These are phyloP conservation scores for Drosophila persimilis DNA, from an alignment of 1,140 invertebrate genomes.

Conservation along the genomic window DNA sequence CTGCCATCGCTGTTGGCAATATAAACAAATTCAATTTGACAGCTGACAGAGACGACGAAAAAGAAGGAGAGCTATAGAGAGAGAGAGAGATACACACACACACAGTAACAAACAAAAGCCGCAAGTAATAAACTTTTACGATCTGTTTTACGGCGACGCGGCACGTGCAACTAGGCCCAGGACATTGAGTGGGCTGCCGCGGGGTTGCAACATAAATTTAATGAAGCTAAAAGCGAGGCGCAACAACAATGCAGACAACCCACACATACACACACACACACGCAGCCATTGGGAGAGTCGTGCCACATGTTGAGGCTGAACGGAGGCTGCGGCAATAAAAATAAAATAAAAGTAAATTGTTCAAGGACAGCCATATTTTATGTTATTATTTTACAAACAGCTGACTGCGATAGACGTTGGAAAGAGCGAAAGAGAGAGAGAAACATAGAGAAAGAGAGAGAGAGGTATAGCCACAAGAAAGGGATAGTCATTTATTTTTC, in stretches of 20 bases:
- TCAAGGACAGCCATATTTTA: constrained; percentile 82
- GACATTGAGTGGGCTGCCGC: constrained; percentile 19
- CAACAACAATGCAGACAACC: constrained; percentile 66
- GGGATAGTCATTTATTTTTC: constrained; percentile 16
- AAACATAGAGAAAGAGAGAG: neutral
- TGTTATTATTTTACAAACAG: constrained; percentile 73
- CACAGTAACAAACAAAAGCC: constrained; percentile 54
- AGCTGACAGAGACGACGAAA: constrained; percentile 73
- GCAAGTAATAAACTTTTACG: constrained; percentile 83
- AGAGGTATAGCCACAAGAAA: neutral
- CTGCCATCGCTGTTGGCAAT: constrained; percentile 64
- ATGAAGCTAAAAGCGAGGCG: constrained; percentile 74
- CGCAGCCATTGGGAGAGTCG: constrained; percentile 1
- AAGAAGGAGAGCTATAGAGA: constrained; percentile 16
- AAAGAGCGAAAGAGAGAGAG: neutral
- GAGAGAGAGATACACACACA: constrained; percentile 17
- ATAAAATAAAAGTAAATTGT: constrained; percentile 82
- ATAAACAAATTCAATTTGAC: constrained; percentile 83
- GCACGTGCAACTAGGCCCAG: constrained; percentile 78
- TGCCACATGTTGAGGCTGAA: constrained; percentile 35
- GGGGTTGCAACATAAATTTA: constrained; percentile 78
- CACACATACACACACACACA: constrained; percentile 22
- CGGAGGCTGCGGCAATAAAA: constrained; percentile 75
- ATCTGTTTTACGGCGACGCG: constrained; percentile 78
- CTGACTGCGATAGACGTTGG: neutral